Percentiles rank a stretch among this genome's conserved stretches.
phyloP scores from a whole-genome alignment of 2,113 vertebrate genomes.

The Rostratula benghalensis region DNA sequence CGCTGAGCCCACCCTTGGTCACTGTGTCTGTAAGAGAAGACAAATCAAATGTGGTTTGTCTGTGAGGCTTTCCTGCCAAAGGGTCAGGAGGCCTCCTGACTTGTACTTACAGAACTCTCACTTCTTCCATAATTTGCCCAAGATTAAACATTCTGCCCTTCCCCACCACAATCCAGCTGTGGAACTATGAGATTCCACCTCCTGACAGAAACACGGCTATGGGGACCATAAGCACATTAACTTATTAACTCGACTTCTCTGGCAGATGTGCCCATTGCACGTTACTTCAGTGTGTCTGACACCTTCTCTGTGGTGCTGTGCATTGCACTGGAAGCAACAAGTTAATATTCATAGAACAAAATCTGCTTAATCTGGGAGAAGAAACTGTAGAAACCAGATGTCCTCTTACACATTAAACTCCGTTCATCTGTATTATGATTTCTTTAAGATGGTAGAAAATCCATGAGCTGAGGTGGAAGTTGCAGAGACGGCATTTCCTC shows the following conservation, averaged over 20 bases:
- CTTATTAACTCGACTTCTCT: neutral
- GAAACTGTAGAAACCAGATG: neutral
- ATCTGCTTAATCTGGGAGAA: neutral
- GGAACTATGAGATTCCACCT: neutral
- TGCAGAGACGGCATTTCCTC: neutral
- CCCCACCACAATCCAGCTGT: neutral
- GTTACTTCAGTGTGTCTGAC: neutral
- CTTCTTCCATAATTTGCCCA: neutral
- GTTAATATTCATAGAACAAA: neutral
- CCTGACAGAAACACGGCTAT: neutral
- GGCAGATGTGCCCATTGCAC: fast-evolving
- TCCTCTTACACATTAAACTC: neutral
- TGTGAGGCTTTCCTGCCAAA: neutral
- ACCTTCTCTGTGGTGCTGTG: neutral
- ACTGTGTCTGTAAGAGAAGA: neutral
- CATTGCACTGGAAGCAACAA: neutral
- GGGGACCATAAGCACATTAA: neutral
- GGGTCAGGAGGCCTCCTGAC: neutral
- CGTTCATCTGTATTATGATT: neutral
- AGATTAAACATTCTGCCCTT: neutral
- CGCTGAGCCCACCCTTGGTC: neutral
- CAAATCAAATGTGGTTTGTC: neutral
- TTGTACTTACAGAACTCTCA: neutral
- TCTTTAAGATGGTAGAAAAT: neutral
- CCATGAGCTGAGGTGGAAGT: neutral